These are phyloP conservation scores for Drosophila borealis DNA, from an alignment of 2,888 invertebrate species.

Conservation along the genomic window DNA sequence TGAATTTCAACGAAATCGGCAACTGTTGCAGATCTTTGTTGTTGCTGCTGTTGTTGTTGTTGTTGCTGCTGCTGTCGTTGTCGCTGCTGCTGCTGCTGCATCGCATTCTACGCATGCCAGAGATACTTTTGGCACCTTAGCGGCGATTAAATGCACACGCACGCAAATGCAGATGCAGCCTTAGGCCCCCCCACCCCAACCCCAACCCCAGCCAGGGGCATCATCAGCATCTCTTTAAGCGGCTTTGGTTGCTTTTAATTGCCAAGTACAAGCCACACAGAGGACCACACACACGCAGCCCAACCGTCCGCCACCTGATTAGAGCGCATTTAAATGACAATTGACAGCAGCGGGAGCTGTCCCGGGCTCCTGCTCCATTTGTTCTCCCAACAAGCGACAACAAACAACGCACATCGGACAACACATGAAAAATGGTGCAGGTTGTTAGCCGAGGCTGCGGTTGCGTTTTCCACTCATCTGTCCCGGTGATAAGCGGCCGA, in stretches of 20 bases:
- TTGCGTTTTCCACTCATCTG: constrained; percentile 24
- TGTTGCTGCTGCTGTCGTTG: constrained; percentile 11
- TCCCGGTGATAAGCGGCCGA: constrained; percentile 41
- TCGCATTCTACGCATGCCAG: constrained; percentile 76
- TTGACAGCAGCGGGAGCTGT: constrained; percentile 50
- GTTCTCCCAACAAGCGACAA: constrained; percentile 55
- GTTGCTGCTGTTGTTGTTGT: constrained; percentile 32
- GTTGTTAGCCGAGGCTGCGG: constrained; percentile 17
- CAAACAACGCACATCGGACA: constrained; percentile 9
- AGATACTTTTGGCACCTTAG: constrained; percentile 81
- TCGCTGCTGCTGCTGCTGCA: constrained; percentile 28
- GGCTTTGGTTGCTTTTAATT: constrained; percentile 72
- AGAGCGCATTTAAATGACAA: constrained; percentile 76
- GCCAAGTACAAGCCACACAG: constrained; percentile 64
- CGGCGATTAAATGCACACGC: constrained; percentile 78
- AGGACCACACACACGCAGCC: constrained; percentile 65
- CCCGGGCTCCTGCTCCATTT: constrained; percentile 48
- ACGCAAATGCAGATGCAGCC: constrained; percentile 19
- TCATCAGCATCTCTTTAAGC: constrained; percentile 59
- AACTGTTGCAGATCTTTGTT: constrained; percentile 53
- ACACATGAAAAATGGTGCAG: constrained; percentile 61
- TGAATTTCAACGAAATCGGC: constrained; percentile 78
- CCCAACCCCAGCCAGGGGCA: not conserved
- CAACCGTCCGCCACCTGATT: constrained; percentile 54
- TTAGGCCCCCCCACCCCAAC: no score